These are phyloP conservation scores for Mormoops blainvillei DNA, from an alignment of 2,113 vertebrate species.

Conservation along the genomic window DNA sequence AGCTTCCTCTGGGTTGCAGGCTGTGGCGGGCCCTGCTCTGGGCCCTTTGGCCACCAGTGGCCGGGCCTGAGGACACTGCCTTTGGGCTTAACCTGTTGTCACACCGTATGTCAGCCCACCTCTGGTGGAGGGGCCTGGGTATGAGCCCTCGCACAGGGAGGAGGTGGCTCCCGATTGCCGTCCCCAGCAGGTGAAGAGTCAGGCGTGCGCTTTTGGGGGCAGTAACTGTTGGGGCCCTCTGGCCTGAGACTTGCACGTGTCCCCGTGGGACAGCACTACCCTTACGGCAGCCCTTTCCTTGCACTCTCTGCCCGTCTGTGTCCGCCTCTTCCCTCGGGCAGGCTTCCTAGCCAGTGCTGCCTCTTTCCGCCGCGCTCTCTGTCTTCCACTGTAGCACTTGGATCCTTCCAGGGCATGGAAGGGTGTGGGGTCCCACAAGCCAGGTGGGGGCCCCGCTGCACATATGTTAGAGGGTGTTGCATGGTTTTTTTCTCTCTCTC, in stretches of 20 bases:
- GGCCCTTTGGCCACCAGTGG: background rate
- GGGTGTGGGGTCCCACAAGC: slow-evolving; percentile 56
- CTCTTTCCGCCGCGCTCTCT: slow-evolving; percentile 70
- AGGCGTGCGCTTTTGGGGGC: background rate
- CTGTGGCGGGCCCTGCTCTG: background rate
- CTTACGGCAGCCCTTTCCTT: slow-evolving; percentile 46
- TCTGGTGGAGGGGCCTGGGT: background rate
- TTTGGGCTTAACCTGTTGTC: background rate
- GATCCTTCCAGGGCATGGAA: slow-evolving; percentile 65
- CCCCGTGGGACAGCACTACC: background rate
- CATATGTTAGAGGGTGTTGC: slow-evolving; percentile 81
- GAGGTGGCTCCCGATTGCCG: background rate
- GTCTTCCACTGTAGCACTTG: slow-evolving; percentile 77
- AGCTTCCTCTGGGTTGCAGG: background rate
- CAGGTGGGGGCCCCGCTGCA: slow-evolving; percentile 68
- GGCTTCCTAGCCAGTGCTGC: slow-evolving; percentile 59
- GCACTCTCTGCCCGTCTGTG: slow-evolving; percentile 62
- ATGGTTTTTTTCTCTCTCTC: slow-evolving; percentile 85
- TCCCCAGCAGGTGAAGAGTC: background rate
- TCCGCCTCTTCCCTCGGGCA: slow-evolving; percentile 41
- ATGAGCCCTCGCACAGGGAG: background rate
- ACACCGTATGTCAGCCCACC: background rate
- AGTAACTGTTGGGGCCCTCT: background rate
- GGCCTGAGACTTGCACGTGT: background rate
- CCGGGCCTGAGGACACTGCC: background rate